Base-by-base conservation (phyloP, 2,113 vertebrate genomes). In the Synodontis membranacea region DNA sequence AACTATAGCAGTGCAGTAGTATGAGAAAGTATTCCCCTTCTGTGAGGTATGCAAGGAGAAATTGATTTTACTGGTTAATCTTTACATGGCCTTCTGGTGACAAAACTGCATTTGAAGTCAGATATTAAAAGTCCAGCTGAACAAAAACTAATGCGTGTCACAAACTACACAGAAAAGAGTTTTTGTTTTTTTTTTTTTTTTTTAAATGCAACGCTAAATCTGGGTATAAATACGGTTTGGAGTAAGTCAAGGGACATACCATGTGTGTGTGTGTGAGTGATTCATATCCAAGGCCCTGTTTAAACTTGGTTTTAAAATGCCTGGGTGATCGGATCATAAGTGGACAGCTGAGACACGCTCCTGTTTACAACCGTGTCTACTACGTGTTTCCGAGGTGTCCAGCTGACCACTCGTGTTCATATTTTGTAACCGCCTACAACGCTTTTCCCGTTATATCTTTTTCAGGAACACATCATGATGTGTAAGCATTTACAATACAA, bases 61-160 rank as follows among this genome's bases (percentile, higher is more conserved):
- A 90, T 93, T 91, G 93, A 94, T 93, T 92, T 89, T 89, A 89
- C 91, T 88, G 91, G 94, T 95, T 95, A 95, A 96, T 95, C 91
- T 95, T 95, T 94, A 91, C 94, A 94, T 89, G 83, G 81, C 75
- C 81, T 68, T 42, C 64, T 74, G 80, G 81, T 85, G 89, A 91
- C 88, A 87, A 66, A 86, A 83, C 86, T 62, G 84, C 85, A 88
- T 84, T 68, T 62, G 84, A 90, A 83, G 80, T 87, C 78, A 87
- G 17, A 75, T 52, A 48, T 48, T 70, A 52, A n/a, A 82, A 56
- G n/a, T 34, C 39, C 14, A 68, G 8, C 42, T 37, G 54, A 80
- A 58, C 8, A 25, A 64, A 28, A 66, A 54, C 48, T 31, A 85
- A 76, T 9, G 19, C 17, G 70, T 5, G 31, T 62, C 48, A 62